phyloP scores from a whole-genome alignment of 2,113 vertebrate species.

The Catharus bicknelli region DNA sequence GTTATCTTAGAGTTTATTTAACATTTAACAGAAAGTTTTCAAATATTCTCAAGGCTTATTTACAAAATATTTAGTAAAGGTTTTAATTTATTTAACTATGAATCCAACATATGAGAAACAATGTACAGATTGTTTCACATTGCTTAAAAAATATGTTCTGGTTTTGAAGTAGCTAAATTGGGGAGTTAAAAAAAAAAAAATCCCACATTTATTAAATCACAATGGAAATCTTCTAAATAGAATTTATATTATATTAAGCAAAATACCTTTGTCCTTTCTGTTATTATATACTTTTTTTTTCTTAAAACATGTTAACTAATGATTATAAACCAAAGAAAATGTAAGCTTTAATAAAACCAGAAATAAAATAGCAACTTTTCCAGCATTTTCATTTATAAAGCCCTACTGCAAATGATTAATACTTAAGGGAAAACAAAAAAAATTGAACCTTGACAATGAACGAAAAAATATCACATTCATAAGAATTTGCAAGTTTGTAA shows the following conservation, averaged over 20 bases:
- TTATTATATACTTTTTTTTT: background rate
- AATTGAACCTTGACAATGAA: background rate
- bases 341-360: background rate
- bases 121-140: background rate
- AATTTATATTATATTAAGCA: background rate
- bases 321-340: background rate
- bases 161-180: background rate
- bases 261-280: accelerated
- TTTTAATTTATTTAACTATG: background rate
- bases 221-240: background rate
- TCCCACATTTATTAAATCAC: background rate
- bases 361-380: background rate
- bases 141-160: background rate
- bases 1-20: background rate
- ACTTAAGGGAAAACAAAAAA: background rate
- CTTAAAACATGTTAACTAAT: background rate
- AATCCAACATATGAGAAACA: background rate
- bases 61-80: background rate
- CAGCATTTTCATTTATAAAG: background rate
- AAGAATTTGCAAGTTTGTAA: background rate
- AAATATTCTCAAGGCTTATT: background rate
- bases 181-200: background rate
- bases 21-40: background rate
- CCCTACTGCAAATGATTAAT: background rate
- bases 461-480: background rate